Percentiles rank a stretch among this genome's conserved stretches.
Conservation (phyloP, 2,113 vertebrate species). For the Actenoides hombroni region DNA sequence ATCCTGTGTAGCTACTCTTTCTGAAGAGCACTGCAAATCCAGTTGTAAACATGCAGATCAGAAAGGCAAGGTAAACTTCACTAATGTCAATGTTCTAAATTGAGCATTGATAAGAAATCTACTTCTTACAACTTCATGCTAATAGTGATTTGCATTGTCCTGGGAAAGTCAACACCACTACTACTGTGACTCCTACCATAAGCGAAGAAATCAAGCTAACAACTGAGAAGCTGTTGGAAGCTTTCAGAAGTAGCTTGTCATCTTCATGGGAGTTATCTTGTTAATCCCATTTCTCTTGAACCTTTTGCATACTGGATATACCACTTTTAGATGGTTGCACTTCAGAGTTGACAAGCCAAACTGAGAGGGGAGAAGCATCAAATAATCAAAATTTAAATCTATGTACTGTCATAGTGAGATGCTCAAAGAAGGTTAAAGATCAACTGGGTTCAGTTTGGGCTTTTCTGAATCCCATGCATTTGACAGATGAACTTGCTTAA, state of each 20-base stretch:
- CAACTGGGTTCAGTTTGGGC: background rate
- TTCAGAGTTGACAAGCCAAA: background rate
- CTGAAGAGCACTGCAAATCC: background rate
- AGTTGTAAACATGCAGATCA: background rate
- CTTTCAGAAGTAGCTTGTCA: background rate
- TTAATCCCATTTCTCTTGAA: background rate
- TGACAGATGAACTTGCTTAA: background rate
- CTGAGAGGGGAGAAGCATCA: background rate
- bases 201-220: background rate
- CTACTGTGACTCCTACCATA: background rate
- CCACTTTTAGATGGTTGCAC: background rate
- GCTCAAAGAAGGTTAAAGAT: background rate
- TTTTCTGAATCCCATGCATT: background rate
- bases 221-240: background rate
- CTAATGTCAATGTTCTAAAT: background rate
- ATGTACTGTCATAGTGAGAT: background rate
- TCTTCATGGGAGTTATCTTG: background rate
- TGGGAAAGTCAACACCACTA: background rate
- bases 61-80: background rate
- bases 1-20: background rate
- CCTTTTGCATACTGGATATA: background rate
- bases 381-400: background rate
- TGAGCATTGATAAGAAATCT: background rate
- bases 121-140: background rate
- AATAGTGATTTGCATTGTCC: background rate